Percentiles rank a stretch among this genome's conserved stretches.
Evolutionary conservation across 2,888 invertebrate genomes (phyloP).

Genomic region (Alitta virens): DNA sequence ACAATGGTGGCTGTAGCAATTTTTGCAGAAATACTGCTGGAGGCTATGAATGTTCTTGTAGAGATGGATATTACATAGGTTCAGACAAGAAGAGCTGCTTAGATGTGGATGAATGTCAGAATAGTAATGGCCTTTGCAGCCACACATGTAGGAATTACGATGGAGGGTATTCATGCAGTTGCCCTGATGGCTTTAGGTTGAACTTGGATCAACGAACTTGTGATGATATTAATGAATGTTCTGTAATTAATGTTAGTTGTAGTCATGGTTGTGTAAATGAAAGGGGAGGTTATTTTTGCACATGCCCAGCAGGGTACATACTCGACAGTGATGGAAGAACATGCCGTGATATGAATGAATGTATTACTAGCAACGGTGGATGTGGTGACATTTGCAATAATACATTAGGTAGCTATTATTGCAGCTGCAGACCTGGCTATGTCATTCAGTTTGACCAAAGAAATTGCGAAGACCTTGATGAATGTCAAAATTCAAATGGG

Average conservation of each 20-base stretch:
- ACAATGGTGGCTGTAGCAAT: neutral
- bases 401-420: constrained; percentile 2
- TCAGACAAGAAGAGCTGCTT: neutral
- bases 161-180: neutral
- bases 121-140: neutral
- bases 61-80: neutral
- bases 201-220: neutral
- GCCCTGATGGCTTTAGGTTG: neutral
- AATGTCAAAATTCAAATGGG: constrained; percentile 66
- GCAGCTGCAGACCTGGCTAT: constrained; percentile 7
- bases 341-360: constrained; percentile 9
- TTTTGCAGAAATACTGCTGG: neutral
- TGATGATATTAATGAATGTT: neutral
- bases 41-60: neutral
- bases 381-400: constrained; percentile 10
- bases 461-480: constrained; percentile 68
- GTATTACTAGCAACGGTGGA: constrained; percentile 4
- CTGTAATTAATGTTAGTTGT: neutral
- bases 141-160: neutral
- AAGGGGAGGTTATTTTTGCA: neutral
- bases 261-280: neutral
- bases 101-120: neutral
- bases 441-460: constrained; percentile 9
- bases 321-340: neutral
- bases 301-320: neutral